A percentile compares a stretch with the other conserved stretches of the same genome.
Conservation (phyloP, 2,113 vertebrate species). For the Zapus hudsonius region DNA sequence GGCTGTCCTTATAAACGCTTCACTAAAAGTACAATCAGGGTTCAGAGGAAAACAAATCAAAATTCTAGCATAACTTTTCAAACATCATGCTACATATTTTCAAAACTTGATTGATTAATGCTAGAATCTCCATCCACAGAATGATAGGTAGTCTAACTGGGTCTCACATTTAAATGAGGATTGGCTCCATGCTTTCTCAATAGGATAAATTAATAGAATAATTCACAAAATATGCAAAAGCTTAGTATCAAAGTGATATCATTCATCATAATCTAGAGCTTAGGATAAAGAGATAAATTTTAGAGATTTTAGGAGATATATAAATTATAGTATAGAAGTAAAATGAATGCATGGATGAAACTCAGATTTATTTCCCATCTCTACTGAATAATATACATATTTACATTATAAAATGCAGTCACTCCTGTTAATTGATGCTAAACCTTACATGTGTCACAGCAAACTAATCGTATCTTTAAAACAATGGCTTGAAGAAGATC, state of each 20-base stretch:
- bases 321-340: neutral
- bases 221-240: neutral
- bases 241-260: neutral
- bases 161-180: neutral
- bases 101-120: neutral
- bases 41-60: neutral
- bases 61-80: neutral
- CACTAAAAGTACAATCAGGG: neutral
- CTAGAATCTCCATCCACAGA: neutral
- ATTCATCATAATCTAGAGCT: too few relatives aligned
- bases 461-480: neutral
- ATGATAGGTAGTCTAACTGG: too few relatives aligned
- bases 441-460: neutral
- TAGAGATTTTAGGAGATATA: neutral
- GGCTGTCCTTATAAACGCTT: neutral
- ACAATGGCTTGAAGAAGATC: neutral
- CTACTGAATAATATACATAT: neutral
- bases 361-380: neutral
- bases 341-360: neutral
- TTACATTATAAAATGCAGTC: accelerated
- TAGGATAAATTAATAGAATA: neutral
- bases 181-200: neutral
- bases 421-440: neutral
- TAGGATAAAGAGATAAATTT: neutral
- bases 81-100: neutral